Evolutionary conservation across 2,888 invertebrate species (phyloP), one percentile per base, ranked within the genome.

Genomic region (Tyria jacobaeae): DNA sequence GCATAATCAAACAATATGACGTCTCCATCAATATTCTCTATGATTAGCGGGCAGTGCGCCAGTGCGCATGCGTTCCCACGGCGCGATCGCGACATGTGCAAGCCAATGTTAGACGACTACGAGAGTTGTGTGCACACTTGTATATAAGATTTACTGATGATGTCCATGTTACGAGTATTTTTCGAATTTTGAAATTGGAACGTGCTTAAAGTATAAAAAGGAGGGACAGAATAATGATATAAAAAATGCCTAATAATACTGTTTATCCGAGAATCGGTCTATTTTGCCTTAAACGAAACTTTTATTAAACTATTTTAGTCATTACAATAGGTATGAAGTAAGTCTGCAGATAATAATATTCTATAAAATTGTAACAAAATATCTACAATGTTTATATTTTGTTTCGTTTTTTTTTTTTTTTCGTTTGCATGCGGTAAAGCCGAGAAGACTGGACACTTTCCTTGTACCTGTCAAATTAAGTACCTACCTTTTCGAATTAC

Each of bases 21-120:
- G 17, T 41, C 37, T 15, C 48, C 51, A 64, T 68, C 66, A 73
- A 71, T 66, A 71, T 56, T 75, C 49, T 57, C 62, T 63, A 64
- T 71, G 75, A 69, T 71, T 71, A 76, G 66, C 75, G 51, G 9
- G 49, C 60, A 65, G 52, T 60, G 60, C 57, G 66, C 57, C 57
- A 66, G 48, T 58, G 62, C 64, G 71, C 74, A 60, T 63, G 68
- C 68, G 76, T 76, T 76, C 76, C 76, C 76, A 76, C 76, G 78
- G 49, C 48, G 44, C 48, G 39, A 56, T 39, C 59, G 27, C 52
- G 58, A 49, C 62, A 59, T 63, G 51, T 59, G 58, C 35, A 39
- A 17, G 49, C 50, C 63, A 57, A 48, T 60, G 51, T 25, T 17
- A 48, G 50, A 50, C 55, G 56, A 52, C 37, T 52, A 56, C 44